These are phyloP conservation scores for Ochotona princeps DNA, from an alignment of 2,113 vertebrate genomes.

Conservation along the genomic window DNA sequence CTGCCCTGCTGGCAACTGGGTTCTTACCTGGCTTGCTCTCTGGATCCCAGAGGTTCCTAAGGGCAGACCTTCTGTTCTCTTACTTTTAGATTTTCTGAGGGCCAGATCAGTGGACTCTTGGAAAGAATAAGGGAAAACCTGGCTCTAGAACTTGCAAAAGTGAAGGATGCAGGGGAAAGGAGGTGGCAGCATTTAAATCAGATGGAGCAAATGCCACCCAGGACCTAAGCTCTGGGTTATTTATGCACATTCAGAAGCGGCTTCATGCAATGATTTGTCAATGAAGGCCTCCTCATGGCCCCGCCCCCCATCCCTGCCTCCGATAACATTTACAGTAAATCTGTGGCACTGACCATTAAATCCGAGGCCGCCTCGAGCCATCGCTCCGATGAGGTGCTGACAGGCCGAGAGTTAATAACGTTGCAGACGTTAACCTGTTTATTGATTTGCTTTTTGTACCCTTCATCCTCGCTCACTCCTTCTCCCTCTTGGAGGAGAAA, in stretches of 20 bases:
- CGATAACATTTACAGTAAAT: constrained; percentile 91
- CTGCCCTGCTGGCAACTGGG: background rate
- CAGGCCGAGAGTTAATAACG: constrained; percentile 90
- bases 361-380: constrained; percentile 87
- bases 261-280: constrained; percentile 84
- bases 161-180: constrained; percentile 21
- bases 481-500: constrained; percentile 87
- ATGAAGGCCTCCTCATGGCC: constrained; percentile 66
- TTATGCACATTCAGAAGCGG: constrained; percentile 84
- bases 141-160: background rate
- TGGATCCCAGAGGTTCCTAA: background rate
- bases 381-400: constrained; percentile 89
- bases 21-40: background rate
- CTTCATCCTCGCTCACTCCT: constrained; percentile 87
- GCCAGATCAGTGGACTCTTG: background rate
- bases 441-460: constrained; percentile 92
- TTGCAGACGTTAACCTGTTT: constrained; percentile 90
- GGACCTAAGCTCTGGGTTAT: constrained; percentile 59
- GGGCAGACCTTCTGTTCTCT: background rate
- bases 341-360: constrained; percentile 90
- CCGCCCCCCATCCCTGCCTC: constrained; percentile 77
- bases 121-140: constrained; percentile 19
- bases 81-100: background rate
- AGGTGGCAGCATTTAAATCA: constrained; percentile 23
- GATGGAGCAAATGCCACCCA: constrained; percentile 42